These are phyloP conservation scores for Nothoprocta pentlandii DNA, from an alignment of 2,113 vertebrate species.

Conservation along the genomic window DNA sequence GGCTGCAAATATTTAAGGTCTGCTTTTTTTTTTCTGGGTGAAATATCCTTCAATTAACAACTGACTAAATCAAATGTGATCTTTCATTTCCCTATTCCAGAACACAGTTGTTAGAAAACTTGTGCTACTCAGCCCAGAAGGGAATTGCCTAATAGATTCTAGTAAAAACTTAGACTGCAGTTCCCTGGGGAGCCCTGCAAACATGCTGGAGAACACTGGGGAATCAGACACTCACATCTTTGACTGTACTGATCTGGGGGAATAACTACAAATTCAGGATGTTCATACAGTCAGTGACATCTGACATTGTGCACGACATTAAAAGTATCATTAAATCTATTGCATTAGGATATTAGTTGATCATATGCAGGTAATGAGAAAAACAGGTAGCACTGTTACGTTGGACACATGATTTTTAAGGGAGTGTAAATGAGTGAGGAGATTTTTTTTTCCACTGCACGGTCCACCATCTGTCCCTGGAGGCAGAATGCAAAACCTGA, in stretches of 20 bases:
- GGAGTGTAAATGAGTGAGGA: background rate
- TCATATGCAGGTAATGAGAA: background rate
- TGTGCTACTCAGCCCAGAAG: background rate
- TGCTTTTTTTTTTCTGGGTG: background rate
- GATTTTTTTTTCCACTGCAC: background rate
- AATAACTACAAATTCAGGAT: slow-evolving; percentile 22
- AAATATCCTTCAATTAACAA: background rate
- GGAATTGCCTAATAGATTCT: background rate
- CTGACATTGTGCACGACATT: background rate
- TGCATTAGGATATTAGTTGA: background rate
- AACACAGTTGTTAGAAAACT: background rate
- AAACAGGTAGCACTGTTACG: background rate
- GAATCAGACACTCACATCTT: background rate
- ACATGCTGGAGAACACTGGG: background rate
- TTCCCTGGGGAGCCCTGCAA: background rate
- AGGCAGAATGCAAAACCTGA: slow-evolving; percentile 44
- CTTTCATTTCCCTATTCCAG: background rate
- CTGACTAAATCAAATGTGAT: background rate
- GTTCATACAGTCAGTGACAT: background rate
- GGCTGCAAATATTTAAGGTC: background rate
- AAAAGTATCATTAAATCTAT: background rate
- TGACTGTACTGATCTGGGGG: background rate
- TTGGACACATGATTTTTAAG: background rate
- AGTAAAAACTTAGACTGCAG: background rate
- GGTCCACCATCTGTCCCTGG: background rate